A percentile compares a stretch with the other conserved stretches of the same genome.
These are phyloP conservation scores for Apamea epomidion DNA, from an alignment of 2,888 invertebrate species.

Conservation along the genomic window DNA sequence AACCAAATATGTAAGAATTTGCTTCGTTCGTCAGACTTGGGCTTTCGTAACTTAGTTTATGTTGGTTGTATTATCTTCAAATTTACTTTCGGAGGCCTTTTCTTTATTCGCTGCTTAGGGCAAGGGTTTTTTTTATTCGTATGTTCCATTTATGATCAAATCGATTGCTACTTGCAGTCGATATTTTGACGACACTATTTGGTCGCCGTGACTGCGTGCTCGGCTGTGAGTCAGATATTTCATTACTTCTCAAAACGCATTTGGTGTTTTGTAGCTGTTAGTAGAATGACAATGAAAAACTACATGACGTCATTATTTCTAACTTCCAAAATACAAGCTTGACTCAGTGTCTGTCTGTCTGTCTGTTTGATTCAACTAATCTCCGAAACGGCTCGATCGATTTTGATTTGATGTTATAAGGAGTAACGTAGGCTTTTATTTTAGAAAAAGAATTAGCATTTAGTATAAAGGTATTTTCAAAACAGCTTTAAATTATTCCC, in stretches of 20 bases:
- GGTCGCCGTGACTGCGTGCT: background rate
- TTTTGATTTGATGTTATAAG: no score
- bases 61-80: conserved; percentile 53
- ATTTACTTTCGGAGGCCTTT: conserved; percentile 37
- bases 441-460: no score
- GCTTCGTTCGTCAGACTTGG: conserved; percentile 42
- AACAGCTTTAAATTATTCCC: background rate
- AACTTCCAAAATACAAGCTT: no score
- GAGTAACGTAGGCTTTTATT: no score
- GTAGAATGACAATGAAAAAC: background rate
- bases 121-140: conserved; percentile 26
- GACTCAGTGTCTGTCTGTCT: no score
- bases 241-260: background rate
- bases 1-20: conserved; percentile 50
- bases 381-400: no score
- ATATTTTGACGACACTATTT: conserved; percentile 15
- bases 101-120: conserved; percentile 43
- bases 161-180: conserved; percentile 10
- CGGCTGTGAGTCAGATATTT: background rate
- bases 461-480: background rate
- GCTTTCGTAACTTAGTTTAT: conserved; percentile 49
- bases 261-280: background rate
- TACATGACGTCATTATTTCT: background rate
- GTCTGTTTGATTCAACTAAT: no score
- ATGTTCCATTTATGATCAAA: conserved; percentile 24